Evolutionary conservation across 2,797 vertebrate species (phyloP), one percentile per base, ranked within the genome.

Genomic region (Microchirus variegatus): DNA sequence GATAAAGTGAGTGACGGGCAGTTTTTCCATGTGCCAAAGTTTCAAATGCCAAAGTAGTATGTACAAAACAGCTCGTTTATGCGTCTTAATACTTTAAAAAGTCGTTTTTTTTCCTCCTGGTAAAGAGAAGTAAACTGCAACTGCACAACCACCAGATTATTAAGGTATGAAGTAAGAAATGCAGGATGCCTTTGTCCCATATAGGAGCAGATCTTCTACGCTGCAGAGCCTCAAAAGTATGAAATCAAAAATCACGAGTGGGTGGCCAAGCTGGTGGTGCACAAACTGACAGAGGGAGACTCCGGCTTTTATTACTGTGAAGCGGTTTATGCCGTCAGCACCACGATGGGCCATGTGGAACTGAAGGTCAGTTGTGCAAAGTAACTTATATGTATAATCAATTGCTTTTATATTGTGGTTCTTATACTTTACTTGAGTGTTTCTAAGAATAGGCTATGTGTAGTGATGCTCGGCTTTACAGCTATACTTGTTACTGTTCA

Each of bases 221-320:
- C 68, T 16, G 40, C 42, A n/a, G 75, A 92, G 26, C 89, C 69
- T 47, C 67, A 75, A 1, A 94, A 85, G 8, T 95, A 94, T 62
- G 11, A 47, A 22, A 83, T 95, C 45, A 14, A 15, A 31, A 73
- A 31, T 1, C 12, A 11, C 0, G 9, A 49, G 0, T 4, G 66
- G 49, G 40, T 67, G 49, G 91, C 90, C 2, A 91, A 71, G 36
- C 82, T 98, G 70, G 80, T 83, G 60, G 86, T 98, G 60, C 11
- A 63, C 41, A 87, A 90, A 10, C 81, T 98, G 61, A 82, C 89
- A 0, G 65, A 87, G 47, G 67, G 83, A 0, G 94, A 98, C 18
- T 35, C 58, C 1, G 93, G 94, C 1, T 26, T 37, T 40, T 99
- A 94, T 68, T 78, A 77, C 74, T 98, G 97, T 57, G 88, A 79